Percentiles rank a stretch among this genome's conserved stretches.
Evolutionary conservation across 2,888 invertebrate species (phyloP).

Genomic region (Stenoptilia bipunctidactyla): DNA sequence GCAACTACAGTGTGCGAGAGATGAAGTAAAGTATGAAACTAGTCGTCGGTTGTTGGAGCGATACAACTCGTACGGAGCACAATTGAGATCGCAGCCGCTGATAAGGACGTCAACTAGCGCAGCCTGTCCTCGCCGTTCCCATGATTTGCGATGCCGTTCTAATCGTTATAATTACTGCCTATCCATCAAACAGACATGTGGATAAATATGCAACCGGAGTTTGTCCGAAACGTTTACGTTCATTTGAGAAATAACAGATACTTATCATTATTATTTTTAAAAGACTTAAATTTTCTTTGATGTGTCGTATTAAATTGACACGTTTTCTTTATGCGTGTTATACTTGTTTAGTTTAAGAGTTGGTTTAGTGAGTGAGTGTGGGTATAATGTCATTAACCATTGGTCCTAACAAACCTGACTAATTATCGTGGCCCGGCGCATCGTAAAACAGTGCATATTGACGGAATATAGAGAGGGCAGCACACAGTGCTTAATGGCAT

Average conservation of each 20-base stretch:
- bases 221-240: slow-evolving; percentile 10
- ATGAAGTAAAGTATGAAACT: slow-evolving; percentile 57
- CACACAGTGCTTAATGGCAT: slow-evolving; percentile 72
- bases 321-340: slow-evolving; percentile 24
- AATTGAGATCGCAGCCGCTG: slow-evolving; percentile 57
- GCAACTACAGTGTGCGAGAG: slow-evolving; percentile 32
- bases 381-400: slow-evolving; percentile 40
- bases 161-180: slow-evolving; percentile 64
- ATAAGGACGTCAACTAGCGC: slow-evolving; percentile 58
- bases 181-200: slow-evolving; percentile 59
- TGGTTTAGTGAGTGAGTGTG: slow-evolving; percentile 19
- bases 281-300: slow-evolving; percentile 56
- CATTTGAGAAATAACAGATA: slow-evolving; percentile 54
- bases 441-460: slow-evolving; percentile 72
- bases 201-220: slow-evolving; percentile 42
- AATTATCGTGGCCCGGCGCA: slow-evolving; percentile 66
- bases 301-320: slow-evolving; percentile 23
- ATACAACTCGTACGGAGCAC: slow-evolving; percentile 31
- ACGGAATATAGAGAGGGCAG: slow-evolving; percentile 72
- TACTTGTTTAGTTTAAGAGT: slow-evolving; percentile 16
- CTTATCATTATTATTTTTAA: slow-evolving; percentile 60
- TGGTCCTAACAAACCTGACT: slow-evolving; percentile 69
- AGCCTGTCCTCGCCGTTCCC: slow-evolving; percentile 58
- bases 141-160: slow-evolving; percentile 66
- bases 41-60: slow-evolving; percentile 14